Percentiles rank a stretch among this genome's conserved stretches.
Conservation (phyloP, 2,797 vertebrate species). For the Oceanodroma leucorhoa region DNA sequence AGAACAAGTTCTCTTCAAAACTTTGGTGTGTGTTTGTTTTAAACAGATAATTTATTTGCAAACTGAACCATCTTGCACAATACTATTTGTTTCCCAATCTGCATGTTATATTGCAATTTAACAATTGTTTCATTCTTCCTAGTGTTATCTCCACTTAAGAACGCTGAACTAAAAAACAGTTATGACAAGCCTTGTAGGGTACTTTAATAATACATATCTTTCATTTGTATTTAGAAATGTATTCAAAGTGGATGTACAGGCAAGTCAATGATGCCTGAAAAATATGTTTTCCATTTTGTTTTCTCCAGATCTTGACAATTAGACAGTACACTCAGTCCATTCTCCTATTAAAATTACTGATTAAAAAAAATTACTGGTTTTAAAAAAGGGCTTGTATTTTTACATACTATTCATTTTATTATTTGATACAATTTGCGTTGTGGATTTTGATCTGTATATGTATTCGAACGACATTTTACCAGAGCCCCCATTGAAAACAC, state of each 20-base stretch:
- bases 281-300: conserved; percentile 40
- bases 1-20: background rate
- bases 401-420: background rate
- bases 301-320: conserved; percentile 1
- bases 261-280: conserved; percentile 16
- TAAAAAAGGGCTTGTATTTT: background rate
- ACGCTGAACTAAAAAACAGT: background rate
- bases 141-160: background rate
- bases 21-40: background rate
- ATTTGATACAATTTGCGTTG: background rate
- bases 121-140: conserved; percentile 9
- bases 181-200: background rate
- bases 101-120: background rate
- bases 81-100: conserved; percentile 16
- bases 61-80: background rate
- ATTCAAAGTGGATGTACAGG: background rate
- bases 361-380: too few species aligned
- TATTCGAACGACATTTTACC: background rate
- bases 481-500: background rate
- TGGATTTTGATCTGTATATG: background rate
- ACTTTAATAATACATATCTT: background rate
- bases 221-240: background rate
- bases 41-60: conserved; percentile 22
- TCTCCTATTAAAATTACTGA: background rate
- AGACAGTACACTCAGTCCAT: background rate